Evolutionary conservation across 1,140 invertebrate species (phyloP).

Genomic region (Zaprionus ghesquierei): DNA sequence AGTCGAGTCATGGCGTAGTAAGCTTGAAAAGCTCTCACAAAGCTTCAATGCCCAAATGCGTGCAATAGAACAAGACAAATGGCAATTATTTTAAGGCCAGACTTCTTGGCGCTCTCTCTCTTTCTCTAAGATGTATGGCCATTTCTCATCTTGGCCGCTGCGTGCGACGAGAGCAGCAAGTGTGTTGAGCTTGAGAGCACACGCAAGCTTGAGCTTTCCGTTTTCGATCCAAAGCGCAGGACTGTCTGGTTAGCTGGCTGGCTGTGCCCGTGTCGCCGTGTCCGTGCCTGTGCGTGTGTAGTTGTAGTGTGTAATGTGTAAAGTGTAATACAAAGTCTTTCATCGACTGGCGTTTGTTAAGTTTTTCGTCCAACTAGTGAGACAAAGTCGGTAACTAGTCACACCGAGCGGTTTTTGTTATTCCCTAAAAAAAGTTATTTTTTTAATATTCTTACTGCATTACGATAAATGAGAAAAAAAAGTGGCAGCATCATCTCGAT

Average conservation of each 20-base stretch:
- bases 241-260: slow-evolving; percentile 42
- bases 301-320: slow-evolving; percentile 58
- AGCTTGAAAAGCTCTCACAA: not conserved
- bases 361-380: slow-evolving; percentile 76
- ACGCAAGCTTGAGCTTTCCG: slow-evolving; percentile 11
- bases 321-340: slow-evolving; percentile 70
- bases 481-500: not conserved
- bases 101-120: no score
- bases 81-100: no score
- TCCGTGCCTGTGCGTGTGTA: slow-evolving; percentile 32
- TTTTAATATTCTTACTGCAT: not conserved
- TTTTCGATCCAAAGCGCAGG: slow-evolving; percentile 34
- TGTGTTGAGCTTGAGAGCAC: slow-evolving; percentile 18
- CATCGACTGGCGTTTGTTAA: slow-evolving; percentile 65
- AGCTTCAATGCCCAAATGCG: not conserved
- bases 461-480: not conserved
- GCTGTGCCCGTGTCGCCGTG: not conserved
- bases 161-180: not conserved
- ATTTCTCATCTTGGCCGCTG: not conserved
- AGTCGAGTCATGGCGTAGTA: not conserved
- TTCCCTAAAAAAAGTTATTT: slow-evolving; percentile 6
- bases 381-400: slow-evolving; percentile 63
- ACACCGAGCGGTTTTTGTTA: slow-evolving; percentile 62
- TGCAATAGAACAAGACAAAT: not conserved
- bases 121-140: not conserved